Evolutionary conservation across 2,888 invertebrate genomes (phyloP).

Genomic region (Escarpia spicata): DNA sequence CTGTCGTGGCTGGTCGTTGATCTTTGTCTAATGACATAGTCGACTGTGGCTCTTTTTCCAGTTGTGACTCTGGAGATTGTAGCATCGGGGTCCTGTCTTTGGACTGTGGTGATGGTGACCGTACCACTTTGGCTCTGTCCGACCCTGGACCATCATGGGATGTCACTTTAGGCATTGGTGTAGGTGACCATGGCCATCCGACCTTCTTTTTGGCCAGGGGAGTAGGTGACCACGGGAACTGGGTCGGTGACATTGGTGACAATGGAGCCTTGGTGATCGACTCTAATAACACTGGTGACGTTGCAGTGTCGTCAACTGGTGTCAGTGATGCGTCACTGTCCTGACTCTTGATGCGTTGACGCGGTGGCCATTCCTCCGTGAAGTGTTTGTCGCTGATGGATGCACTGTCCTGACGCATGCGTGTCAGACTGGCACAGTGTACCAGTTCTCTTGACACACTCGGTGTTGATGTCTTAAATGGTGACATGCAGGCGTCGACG

Average conservation of each 20-base stretch:
- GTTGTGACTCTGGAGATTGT: background rate
- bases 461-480: background rate
- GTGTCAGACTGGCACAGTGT: conserved; percentile 37
- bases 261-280: background rate
- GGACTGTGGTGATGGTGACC: background rate
- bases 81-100: background rate
- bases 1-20: background rate
- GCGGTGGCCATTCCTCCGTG: background rate
- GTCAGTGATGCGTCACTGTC: background rate
- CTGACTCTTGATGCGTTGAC: background rate
- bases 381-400: conserved; percentile 7
- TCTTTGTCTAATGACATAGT: background rate
- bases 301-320: background rate
- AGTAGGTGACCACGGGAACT: background rate
- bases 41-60: background rate
- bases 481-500: background rate
- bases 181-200: background rate
- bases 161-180: background rate
- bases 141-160: background rate
- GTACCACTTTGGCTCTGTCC: background rate
- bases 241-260: background rate
- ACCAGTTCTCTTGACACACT: conserved; percentile 30
- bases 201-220: background rate
- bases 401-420: conserved; percentile 37
- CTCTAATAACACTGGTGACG: background rate